These are phyloP conservation scores for Beaufortia kweichowensis DNA, from an alignment of 2,113 vertebrate species.

Conservation along the genomic window DNA sequence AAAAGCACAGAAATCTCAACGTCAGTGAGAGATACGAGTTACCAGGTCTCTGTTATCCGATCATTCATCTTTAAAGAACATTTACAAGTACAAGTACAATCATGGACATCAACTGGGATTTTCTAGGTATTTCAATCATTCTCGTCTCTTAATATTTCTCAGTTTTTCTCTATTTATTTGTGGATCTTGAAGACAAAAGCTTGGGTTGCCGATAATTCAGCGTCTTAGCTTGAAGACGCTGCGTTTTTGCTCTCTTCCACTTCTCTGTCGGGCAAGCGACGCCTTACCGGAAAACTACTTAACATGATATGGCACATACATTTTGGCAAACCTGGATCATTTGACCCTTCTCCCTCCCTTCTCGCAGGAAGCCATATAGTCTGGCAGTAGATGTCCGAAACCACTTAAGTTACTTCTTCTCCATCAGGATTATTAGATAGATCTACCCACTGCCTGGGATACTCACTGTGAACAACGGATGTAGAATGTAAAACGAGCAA, in stretches of 20 bases:
- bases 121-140: conserved; percentile 63
- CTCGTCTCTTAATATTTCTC: conserved; percentile 44
- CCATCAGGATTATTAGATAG: conserved; percentile 47
- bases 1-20: conserved; percentile 56
- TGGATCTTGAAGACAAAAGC: conserved; percentile 29
- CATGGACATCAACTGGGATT: conserved; percentile 56
- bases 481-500: conserved; percentile 55
- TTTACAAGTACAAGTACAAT: conserved; percentile 53
- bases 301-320: conserved; percentile 31
- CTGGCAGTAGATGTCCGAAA: conserved; percentile 57
- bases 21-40: conserved; percentile 42
- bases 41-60: conserved; percentile 57
- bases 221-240: conserved; percentile 12
- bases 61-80: conserved; percentile 46
- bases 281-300: conserved; percentile 42
- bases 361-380: conserved; percentile 54
- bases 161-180: conserved; percentile 11
- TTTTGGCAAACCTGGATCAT: conserved; percentile 45
- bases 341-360: conserved; percentile 46
- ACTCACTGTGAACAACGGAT: conserved; percentile 72
- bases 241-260: conserved; percentile 34
- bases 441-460: conserved; percentile 65
- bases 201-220: conserved; percentile 2
- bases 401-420: conserved; percentile 46
- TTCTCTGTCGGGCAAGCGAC: conserved; percentile 35